A percentile compares a stretch with the other conserved stretches of the same genome.
phyloP scores from a whole-genome alignment of 2,888 invertebrate species.

The Heteropelma amictum region DNA sequence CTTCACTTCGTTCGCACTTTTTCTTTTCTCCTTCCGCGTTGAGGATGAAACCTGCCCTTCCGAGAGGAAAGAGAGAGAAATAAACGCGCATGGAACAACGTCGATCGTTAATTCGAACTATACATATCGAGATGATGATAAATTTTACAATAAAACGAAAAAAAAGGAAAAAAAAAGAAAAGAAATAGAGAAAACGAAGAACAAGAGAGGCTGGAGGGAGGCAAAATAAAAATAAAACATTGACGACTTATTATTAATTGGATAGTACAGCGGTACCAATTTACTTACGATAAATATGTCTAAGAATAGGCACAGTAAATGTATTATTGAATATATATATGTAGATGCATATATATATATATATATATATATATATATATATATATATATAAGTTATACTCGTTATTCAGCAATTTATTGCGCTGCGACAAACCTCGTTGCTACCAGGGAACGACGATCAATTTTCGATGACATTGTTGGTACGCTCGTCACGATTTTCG shows the following conservation, averaged over 20 bases:
- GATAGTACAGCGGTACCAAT: conserved; percentile 60
- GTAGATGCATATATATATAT: conserved; percentile 59
- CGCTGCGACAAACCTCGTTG: conserved; percentile 72
- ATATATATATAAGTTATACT: conserved; percentile 63
- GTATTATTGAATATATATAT: conserved; percentile 59
- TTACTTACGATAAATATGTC: conserved; percentile 68
- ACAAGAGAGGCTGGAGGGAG: background rate
- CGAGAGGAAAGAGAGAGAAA: too few species aligned
- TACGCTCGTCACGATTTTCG: too few species aligned
- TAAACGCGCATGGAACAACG: too few species aligned
- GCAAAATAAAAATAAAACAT: conserved; percentile 30
- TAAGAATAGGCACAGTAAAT: conserved; percentile 77
- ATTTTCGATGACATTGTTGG: conserved; percentile 54
- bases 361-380: conserved; percentile 44
- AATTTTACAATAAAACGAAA: background rate
- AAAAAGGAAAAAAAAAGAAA: background rate
- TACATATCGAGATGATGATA: too few species aligned
- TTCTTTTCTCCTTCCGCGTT: too few species aligned
- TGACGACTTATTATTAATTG: conserved; percentile 48
- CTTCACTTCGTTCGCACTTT: too few species aligned
- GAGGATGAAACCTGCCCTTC: too few species aligned
- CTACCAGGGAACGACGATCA: conserved; percentile 74
- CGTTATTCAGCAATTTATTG: conserved; percentile 67
- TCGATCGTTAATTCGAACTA: too few species aligned
- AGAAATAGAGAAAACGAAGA: background rate